Base-by-base conservation (phyloP, 37 sponge, comb jelly and placozoan species). In the Crambe crambe region DNA sequence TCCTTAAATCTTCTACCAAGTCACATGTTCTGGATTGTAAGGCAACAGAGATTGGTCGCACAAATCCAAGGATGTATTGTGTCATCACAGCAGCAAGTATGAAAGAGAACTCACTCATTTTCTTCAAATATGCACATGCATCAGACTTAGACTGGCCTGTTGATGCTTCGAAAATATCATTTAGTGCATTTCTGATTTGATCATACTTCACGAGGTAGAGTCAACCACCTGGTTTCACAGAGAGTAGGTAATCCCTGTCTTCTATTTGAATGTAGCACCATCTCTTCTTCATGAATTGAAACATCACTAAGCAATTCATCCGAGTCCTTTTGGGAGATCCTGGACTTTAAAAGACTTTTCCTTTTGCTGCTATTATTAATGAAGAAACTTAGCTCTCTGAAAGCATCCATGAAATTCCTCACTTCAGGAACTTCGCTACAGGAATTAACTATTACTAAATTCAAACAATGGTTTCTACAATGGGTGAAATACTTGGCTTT, bases 401-500 rank as follows among this genome's bases (percentile, higher is more conserved):
- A 69, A 5, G 71, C 29, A 37, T 68, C 42, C 85, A 84, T 84
- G 61, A 68, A 70, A 25, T 76, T 54, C 41, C 71, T 23, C 2
- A 84, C 56, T 23, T 75, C 78, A 40, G 63, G 79, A 15, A 71
- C 78, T 37, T 39, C 41, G 26, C 76, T 68, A 56, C 77, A 84
- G 27, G 75, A 26, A n/a, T 74, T 39, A 85, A 77, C 63, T 1
- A 70, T 56, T 5, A 77, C 85, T 10, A 85, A 58, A 56, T 77
- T 85, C 43, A 77, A 42, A 73, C 65, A 43, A 73, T 73, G 83
- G 37, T 73, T 82, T 42, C 73, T 32, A 54, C 73, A 81, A 37
- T 81, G 63, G 1, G 82, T 79, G 9, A 82, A 63, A 41, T 82
- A 82, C 31, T 62, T 59, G 15, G 66, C 66, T 37, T 73, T 82